Percentiles rank a stretch among this genome's conserved stretches.
Evolutionary conservation across 53 echinoderm and acorn worm genomes (phyloP).

Genomic region (Echinarachnius parma): DNA sequence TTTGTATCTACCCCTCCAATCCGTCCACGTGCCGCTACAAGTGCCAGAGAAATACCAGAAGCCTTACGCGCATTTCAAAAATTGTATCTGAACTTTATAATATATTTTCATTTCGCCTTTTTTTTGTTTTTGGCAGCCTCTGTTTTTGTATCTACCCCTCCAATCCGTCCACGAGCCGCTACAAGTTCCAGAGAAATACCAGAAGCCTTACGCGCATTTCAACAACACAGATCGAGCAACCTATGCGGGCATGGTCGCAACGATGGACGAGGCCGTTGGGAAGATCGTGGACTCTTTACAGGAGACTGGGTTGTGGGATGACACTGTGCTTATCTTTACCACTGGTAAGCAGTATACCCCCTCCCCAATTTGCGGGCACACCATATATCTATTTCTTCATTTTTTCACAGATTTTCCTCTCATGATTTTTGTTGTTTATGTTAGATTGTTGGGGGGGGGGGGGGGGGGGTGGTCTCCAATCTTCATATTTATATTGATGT

Average conservation of each 20-base stretch:
- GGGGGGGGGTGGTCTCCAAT: too few relatives aligned
- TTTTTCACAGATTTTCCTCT: too few relatives aligned
- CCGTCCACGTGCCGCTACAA: constrained; percentile 69
- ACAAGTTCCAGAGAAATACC: constrained; percentile 76
- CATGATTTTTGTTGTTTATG: too few relatives aligned
- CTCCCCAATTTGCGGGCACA: too few relatives aligned
- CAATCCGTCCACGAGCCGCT: constrained; percentile 80
- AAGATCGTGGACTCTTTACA: constrained; percentile 60
- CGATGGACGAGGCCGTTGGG: constrained; percentile 76
- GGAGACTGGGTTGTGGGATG: constrained; percentile 58
- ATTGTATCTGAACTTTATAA: constrained; percentile 8
- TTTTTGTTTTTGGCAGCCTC: constrained; percentile 44
- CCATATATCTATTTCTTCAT: too few relatives aligned
- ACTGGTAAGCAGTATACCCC: constrained; percentile 57
- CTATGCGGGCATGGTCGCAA: constrained; percentile 77
- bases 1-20: too few relatives aligned
- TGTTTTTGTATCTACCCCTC: constrained; percentile 81
- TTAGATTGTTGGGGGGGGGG: too few relatives aligned
- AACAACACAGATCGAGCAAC: constrained; percentile 37
- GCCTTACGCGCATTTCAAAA: constrained; percentile 34
- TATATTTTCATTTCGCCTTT: background rate
- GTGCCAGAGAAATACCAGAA: constrained; percentile 59
- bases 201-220: constrained; percentile 48
- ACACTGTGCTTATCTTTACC: constrained; percentile 79
- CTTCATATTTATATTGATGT: too few relatives aligned